Conservation (phyloP, 1,140 invertebrate species). For the Ceratina japonica region DNA sequence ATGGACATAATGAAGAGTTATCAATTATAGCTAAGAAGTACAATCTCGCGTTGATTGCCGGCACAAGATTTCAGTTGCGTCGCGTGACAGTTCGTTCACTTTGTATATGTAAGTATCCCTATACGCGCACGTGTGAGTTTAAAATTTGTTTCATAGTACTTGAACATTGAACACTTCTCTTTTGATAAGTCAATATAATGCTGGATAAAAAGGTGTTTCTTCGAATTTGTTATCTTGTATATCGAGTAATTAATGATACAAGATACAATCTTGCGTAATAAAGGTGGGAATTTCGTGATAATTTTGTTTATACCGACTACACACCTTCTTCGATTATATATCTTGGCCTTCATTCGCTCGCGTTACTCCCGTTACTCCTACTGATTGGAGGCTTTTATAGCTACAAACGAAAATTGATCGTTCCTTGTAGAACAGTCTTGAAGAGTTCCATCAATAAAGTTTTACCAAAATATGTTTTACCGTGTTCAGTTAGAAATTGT, state of each 20-base stretch:
- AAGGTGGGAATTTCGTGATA: background rate
- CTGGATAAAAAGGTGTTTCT: background rate
- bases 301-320: background rate
- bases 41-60: background rate
- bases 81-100: slow-evolving; percentile 4
- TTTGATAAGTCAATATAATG: no score
- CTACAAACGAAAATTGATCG: slow-evolving; percentile 9
- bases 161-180: background rate
- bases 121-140: background rate
- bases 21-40: background rate
- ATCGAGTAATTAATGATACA: no score
- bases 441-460: slow-evolving; percentile 35
- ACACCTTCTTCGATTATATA: slow-evolving; percentile 16
- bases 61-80: background rate
- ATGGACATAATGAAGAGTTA: slow-evolving; percentile 8
- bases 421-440: slow-evolving; percentile 11
- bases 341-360: slow-evolving; percentile 11
- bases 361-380: background rate
- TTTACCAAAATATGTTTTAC: slow-evolving; percentile 36
- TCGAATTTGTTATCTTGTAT: background rate
- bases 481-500: background rate
- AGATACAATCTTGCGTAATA: no score
- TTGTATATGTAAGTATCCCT: background rate
- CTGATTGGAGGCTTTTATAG: slow-evolving; percentile 20
- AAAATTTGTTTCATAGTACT: background rate